A percentile compares a stretch with the other conserved stretches of the same genome.
phyloP scores from a whole-genome alignment of 2,797 vertebrate species.

The Micrastur ruficollis region DNA sequence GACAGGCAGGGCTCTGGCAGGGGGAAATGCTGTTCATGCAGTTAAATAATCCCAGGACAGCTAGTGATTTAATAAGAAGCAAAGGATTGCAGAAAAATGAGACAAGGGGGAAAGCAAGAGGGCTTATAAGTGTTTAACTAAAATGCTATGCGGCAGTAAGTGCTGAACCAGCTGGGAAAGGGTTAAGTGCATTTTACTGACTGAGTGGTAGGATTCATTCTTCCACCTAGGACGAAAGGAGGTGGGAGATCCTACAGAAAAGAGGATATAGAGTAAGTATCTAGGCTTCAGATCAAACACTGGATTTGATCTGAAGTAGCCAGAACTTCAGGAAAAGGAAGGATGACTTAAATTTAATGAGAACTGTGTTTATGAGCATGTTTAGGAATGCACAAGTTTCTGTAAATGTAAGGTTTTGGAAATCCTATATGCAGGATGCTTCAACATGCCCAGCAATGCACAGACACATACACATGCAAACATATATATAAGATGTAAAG shows the following conservation, averaged over 20 bases:
- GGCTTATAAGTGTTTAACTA: not conserved
- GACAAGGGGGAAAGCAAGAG: not conserved
- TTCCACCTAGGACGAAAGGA: not conserved
- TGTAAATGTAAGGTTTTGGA: not conserved
- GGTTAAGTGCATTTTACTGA: not conserved
- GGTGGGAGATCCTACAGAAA: not conserved
- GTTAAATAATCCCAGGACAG: conserved; percentile 9
- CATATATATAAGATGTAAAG: not conserved
- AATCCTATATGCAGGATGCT: not conserved
- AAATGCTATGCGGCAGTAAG: not conserved
- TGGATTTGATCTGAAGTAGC: not conserved
- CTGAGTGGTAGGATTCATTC: not conserved
- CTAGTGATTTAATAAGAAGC: not conserved
- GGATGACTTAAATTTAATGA: not conserved
- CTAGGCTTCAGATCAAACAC: not conserved
- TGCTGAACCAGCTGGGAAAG: not conserved
- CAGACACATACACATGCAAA: not conserved
- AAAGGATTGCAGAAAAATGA: not conserved
- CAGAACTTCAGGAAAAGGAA: not conserved
- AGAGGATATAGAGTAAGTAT: not conserved
- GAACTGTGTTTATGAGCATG: not conserved
- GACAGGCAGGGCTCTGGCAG: not conserved
- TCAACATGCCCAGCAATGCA: not conserved
- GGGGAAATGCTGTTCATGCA: not conserved
- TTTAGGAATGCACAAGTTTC: not conserved